Conservation (phyloP, 35 echinoderm and acorn worm species). For the Apostichopus californicus region DNA sequence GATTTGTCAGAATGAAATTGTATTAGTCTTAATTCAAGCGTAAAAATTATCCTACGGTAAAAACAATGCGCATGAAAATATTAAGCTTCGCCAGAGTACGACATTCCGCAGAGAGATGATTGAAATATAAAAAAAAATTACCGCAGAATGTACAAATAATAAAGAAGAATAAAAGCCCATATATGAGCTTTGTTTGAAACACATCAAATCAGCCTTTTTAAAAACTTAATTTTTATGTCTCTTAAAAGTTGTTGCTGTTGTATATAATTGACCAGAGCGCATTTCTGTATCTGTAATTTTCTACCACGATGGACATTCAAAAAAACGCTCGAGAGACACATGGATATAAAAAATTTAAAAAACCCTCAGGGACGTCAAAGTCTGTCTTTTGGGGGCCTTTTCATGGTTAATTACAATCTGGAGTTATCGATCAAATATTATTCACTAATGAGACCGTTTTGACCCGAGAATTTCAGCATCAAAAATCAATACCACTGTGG, state of each 20-base stretch:
- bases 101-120: too few relatives aligned
- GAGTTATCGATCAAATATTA: constrained; percentile 6
- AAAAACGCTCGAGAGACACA: neutral
- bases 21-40: neutral
- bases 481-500: neutral
- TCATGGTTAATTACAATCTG: neutral
- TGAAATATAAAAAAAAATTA: too few relatives aligned
- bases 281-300: too few relatives aligned
- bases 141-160: too few relatives aligned
- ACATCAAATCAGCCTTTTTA: too few relatives aligned
- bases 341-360: neutral
- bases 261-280: too few relatives aligned
- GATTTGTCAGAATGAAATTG: neutral
- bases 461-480: neutral
- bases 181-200: too few relatives aligned
- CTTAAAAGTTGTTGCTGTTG: too few relatives aligned
- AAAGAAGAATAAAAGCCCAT: too few relatives aligned
- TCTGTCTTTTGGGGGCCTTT: neutral
- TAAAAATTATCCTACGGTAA: neutral
- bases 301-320: neutral
- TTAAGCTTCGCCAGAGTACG: too few relatives aligned
- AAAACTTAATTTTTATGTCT: too few relatives aligned
- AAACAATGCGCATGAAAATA: too few relatives aligned
- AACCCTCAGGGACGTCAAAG: neutral
- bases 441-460: neutral